Base-by-base conservation (phyloP, 2,113 vertebrate species). In the Megatriorchis doriae region DNA sequence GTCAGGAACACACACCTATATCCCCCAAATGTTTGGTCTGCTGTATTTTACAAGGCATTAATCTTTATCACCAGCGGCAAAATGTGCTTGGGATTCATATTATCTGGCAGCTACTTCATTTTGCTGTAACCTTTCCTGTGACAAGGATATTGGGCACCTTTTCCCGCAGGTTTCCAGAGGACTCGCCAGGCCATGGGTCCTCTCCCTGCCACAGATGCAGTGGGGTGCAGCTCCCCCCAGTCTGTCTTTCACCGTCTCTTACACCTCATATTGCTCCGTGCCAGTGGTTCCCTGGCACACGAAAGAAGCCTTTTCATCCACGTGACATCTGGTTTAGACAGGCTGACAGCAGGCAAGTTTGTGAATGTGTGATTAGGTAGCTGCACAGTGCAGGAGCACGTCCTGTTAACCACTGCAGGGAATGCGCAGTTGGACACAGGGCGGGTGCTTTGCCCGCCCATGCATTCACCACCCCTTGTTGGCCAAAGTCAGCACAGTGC, bases 371-470 rank as follows among this genome's bases (percentile, higher is more conserved):
- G 8, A 61, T 86, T 62, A 47, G 52, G 62, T 36, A 14, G 52
- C 19, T 13, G 42, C 31, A 29, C 9, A 16, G 36, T 1, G 5
- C 62, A 89, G 71, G 66, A 82, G 73, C 22, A 16, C 0, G 0
- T 75, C 47, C n/a, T 66, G 48, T 22, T 43, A 52, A 38, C 32
- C n/a, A 25, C 34, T 34, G 42, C 19, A 52, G 22, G 5, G 52
- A 66, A 67, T 6, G 42, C 26, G 42, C 34, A 21, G 13, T 20
- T 68, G 36, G 79, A 59, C n/a, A 36, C 0, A 8, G 7, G 3
- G 18, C 1, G 1, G 13, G 53, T 0, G 1, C 53, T 93, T 81
- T 93, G 23, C n/a, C 31, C 17, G 12, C 62, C 45, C 8, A 1
- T 32, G 62, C 7, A 0, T 43, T 90, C 73, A 48, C 23, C n/a